These are phyloP conservation scores for Lophochroa leadbeateri DNA, from an alignment of 2,113 vertebrate species.

Conservation along the genomic window DNA sequence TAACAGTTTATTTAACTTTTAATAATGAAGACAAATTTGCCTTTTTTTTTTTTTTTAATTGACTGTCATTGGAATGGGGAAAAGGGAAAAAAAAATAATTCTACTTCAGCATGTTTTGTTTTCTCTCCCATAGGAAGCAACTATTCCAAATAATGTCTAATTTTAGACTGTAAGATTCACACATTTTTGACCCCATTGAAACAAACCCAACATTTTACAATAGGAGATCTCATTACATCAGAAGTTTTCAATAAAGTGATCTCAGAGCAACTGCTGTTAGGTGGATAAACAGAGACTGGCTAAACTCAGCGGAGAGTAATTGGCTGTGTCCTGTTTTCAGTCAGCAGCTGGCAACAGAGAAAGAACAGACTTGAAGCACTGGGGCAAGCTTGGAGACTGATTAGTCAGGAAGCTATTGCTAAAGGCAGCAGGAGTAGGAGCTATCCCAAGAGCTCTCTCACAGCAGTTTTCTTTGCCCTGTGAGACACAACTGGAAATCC, in stretches of 20 bases:
- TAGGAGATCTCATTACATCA: constrained; percentile 31
- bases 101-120: neutral
- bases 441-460: constrained; percentile 44
- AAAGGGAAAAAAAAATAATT: constrained; percentile 3
- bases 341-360: constrained; percentile 71
- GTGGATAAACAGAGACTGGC: constrained; percentile 82
- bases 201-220: constrained; percentile 20
- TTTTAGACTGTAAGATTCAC: neutral
- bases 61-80: neutral
- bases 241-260: constrained; percentile 60
- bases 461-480: constrained; percentile 54
- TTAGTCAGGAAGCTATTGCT: constrained; percentile 75
- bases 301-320: constrained; percentile 82
- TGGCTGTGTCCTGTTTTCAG: constrained; percentile 81
- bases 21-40: neutral
- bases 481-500: constrained; percentile 55
- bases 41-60: neutral
- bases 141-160: neutral
- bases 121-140: neutral
- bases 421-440: constrained; percentile 54
- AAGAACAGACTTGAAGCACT: constrained; percentile 69
- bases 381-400: constrained; percentile 75
- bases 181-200: constrained; percentile 25
- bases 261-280: constrained; percentile 47
- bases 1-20: neutral